These are phyloP conservation scores for Tachycineta bicolor DNA, from an alignment of 2,113 vertebrate genomes.

Conservation along the genomic window DNA sequence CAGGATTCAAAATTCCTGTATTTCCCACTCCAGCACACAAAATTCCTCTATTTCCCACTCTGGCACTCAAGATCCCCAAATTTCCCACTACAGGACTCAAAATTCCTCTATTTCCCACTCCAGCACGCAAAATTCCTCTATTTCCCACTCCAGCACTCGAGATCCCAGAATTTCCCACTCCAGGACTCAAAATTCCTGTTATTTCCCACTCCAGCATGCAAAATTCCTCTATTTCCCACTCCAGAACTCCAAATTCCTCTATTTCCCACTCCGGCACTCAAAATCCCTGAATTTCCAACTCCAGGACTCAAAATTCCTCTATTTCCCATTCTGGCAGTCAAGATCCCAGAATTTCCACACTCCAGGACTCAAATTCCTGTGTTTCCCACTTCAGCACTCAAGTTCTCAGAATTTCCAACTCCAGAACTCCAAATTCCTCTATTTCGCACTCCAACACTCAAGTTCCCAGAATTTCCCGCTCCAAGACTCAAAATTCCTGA, in stretches of 20 bases:
- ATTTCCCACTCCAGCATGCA: not conserved
- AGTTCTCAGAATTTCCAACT: too few relatives aligned
- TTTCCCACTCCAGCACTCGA: not conserved
- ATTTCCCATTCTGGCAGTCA: too few relatives aligned
- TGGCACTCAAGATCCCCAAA: too few relatives aligned
- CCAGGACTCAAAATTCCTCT: not conserved
- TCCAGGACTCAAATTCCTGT: not conserved
- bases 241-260: not conserved
- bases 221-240: not conserved
- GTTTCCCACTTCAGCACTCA: not conserved
- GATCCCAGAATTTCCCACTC: rapidly evolving
- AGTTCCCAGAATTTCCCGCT: not conserved
- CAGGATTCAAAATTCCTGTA: too few relatives aligned
- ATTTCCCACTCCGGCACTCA: not conserved
- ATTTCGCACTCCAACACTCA: not conserved
- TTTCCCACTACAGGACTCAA: too few relatives aligned
- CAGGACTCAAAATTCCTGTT: rapidly evolving
- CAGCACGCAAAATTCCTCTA: too few relatives aligned
- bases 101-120: too few relatives aligned
- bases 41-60: too few relatives aligned
- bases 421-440: too few relatives aligned
- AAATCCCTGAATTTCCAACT: rapidly evolving
- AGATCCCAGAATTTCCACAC: not conserved
- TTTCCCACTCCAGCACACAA: too few relatives aligned
- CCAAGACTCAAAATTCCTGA: rapidly evolving